A percentile compares a stretch with the other conserved stretches of the same genome.
Evolutionary conservation across 2,888 invertebrate genomes (phyloP).

Genomic region (Xestia c-nigrum): DNA sequence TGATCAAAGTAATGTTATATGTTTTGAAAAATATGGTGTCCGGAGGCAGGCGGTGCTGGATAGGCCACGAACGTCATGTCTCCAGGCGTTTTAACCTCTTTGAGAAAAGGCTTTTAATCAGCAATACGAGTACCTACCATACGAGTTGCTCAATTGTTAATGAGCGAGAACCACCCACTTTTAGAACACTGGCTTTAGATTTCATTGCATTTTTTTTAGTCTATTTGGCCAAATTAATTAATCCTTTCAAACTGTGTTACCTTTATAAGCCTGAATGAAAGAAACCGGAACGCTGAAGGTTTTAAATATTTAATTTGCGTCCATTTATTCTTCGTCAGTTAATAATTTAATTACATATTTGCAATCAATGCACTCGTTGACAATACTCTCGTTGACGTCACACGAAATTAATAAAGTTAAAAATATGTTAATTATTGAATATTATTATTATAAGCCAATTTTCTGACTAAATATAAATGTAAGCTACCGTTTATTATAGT

Average conservation of each 20-base stretch:
- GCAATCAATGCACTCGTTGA: no score
- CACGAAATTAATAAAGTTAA: not conserved
- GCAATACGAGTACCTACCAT: not conserved
- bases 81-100: no score
- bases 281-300: not conserved
- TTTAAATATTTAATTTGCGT: not conserved
- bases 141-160: not conserved
- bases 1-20: not conserved
- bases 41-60: no score
- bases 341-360: not conserved
- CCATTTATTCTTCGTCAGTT: not conserved
- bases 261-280: no score
- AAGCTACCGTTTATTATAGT: not conserved
- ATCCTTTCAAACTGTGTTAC: not conserved
- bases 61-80: no score
- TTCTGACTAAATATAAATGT: not conserved
- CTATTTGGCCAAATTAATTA: no score
- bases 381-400: no score
- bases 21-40: not conserved
- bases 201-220: no score
- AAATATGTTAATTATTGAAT: not conserved
- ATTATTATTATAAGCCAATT: not conserved
- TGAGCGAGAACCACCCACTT: not conserved
- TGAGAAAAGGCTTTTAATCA: not conserved
- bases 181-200: not conserved